phyloP scores from a whole-genome alignment of 2,113 vertebrate species.

The Apaloderma vittatum region DNA sequence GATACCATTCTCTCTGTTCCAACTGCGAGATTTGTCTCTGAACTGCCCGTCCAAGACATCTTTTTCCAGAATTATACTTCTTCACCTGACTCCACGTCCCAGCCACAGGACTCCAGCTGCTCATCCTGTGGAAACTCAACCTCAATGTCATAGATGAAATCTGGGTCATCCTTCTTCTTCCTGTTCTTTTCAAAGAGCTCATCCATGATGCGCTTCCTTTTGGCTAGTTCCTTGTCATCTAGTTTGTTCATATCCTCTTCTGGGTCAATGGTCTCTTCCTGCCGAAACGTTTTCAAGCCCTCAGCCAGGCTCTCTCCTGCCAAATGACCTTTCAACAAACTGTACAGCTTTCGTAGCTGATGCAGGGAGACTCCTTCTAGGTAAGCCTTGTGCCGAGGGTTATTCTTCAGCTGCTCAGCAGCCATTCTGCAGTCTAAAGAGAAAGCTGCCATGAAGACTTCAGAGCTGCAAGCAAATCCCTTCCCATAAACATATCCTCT shows the following conservation, averaged over 20 bases:
- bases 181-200: conserved; percentile 91
- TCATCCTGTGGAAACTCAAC: conserved; percentile 87
- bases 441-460: not conserved
- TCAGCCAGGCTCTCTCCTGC: conserved; percentile 81
- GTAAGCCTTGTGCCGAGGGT: conserved; percentile 87
- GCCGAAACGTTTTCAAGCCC: conserved; percentile 81
- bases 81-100: conserved; percentile 88
- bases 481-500: not conserved
- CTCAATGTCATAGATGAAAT: conserved; percentile 91
- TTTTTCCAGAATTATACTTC: conserved; percentile 78
- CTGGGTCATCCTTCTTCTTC: conserved; percentile 86
- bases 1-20: not conserved
- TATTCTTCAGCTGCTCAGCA: conserved; percentile 91
- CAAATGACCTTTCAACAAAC: conserved; percentile 85
- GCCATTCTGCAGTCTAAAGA: conserved; percentile 86
- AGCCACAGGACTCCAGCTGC: conserved; percentile 86
- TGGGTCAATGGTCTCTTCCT: conserved; percentile 80
- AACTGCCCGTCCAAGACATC: not conserved
- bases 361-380: conserved; percentile 83
- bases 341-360: conserved; percentile 88
- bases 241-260: conserved; percentile 95
- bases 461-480: not conserved
- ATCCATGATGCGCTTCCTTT: conserved; percentile 93
- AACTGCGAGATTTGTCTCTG: not conserved
- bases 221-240: conserved; percentile 87